phyloP scores from a whole-genome alignment of 2,888 invertebrate species.

The Rhingia campestris region DNA sequence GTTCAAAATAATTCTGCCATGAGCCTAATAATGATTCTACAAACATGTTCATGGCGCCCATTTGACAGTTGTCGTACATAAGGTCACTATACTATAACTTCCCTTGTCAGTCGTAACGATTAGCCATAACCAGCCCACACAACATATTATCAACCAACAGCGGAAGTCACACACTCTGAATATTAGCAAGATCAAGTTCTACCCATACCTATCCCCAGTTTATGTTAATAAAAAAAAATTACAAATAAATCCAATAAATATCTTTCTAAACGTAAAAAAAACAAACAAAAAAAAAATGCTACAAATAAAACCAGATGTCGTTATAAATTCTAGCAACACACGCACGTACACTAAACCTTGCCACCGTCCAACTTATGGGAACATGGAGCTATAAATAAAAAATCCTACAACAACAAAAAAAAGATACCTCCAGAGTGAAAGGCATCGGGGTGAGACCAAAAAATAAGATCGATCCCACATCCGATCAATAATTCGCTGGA shows the following conservation, averaged over 20 bases:
- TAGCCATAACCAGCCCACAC: slow-evolving; percentile 12
- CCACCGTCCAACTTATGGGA: background rate
- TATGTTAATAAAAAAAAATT: slow-evolving; percentile 39
- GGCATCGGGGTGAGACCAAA: slow-evolving; percentile 40
- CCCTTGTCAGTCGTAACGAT: slow-evolving; percentile 1
- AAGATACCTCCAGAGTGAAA: slow-evolving; percentile 57
- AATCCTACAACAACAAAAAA: background rate
- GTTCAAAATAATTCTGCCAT: no score
- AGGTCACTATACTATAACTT: background rate
- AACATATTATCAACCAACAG: slow-evolving; percentile 21
- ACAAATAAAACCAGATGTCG: slow-evolving; percentile 11
- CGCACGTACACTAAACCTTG: background rate
- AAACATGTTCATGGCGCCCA: slow-evolving; percentile 1
- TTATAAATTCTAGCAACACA: slow-evolving; percentile 1
- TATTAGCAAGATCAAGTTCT: slow-evolving; percentile 50
- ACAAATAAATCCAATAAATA: slow-evolving; percentile 2
- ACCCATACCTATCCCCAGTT: slow-evolving; percentile 30
- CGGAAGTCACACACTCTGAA: slow-evolving; percentile 50
- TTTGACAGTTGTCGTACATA: background rate
- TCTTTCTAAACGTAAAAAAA: background rate
- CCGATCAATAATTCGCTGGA: slow-evolving; percentile 30
- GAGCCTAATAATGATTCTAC: no score
- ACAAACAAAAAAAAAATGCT: background rate
- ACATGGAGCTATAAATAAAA: slow-evolving; percentile 20
- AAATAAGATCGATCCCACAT: slow-evolving; percentile 20